Percentiles rank a stretch among this genome's conserved stretches.
phyloP scores from a whole-genome alignment of 1,140 invertebrate species.

The Colletes latitarsis region DNA sequence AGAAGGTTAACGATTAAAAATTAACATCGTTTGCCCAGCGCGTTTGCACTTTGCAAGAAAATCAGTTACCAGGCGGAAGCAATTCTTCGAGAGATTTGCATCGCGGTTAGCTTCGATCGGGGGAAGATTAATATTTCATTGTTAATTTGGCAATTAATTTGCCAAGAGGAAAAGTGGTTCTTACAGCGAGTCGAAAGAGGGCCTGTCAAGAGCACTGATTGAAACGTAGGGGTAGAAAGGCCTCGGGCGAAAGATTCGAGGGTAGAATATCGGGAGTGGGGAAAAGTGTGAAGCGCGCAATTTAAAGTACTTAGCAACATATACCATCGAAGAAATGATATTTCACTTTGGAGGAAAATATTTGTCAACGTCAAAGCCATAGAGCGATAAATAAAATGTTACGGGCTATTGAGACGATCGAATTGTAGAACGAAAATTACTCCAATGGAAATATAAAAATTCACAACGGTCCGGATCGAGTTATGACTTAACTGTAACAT shows the following conservation, averaged over 20 bases:
- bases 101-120: slow-evolving; percentile 33
- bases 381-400: not conserved
- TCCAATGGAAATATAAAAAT: too few species aligned
- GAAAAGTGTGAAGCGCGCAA: slow-evolving; percentile 65
- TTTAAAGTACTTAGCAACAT: slow-evolving; percentile 69
- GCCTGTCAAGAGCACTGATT: slow-evolving; percentile 77
- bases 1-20: too few species aligned
- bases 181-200: slow-evolving; percentile 56
- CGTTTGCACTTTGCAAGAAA: too few species aligned
- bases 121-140: slow-evolving; percentile 73
- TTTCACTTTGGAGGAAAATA: not conserved
- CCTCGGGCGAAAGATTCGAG: slow-evolving; percentile 70
- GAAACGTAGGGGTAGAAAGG: slow-evolving; percentile 78
- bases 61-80: too few species aligned
- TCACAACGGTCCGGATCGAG: too few species aligned
- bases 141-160: slow-evolving; percentile 78
- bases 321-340: slow-evolving; percentile 22
- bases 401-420: not conserved
- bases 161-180: slow-evolving; percentile 65
- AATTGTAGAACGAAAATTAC: too few species aligned
- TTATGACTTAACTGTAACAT: too few species aligned
- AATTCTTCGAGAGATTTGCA: slow-evolving; percentile 6
- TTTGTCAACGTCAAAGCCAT: not conserved
- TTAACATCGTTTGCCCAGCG: too few species aligned
- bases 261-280: slow-evolving; percentile 63